Evolutionary conservation across 2,888 invertebrate genomes (phyloP).

Genomic region (Dorcus hopei): DNA sequence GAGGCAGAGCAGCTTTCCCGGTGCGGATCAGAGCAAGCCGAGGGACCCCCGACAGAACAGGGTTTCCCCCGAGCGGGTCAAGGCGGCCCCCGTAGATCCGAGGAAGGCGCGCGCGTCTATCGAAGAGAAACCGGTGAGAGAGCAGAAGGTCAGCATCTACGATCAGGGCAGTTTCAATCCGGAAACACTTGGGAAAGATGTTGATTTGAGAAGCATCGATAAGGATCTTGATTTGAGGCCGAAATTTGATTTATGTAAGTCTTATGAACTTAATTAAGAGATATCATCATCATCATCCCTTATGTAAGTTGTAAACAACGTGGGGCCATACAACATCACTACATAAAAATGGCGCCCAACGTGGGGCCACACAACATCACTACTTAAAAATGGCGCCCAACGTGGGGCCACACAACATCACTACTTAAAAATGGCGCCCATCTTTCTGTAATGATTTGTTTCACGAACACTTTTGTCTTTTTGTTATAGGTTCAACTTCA

Average conservation of each 20-base stretch:
- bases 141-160: conserved; percentile 56
- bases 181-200: conserved; percentile 53
- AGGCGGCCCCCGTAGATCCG: conserved; percentile 25
- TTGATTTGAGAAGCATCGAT: conserved; percentile 49
- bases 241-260: neutral
- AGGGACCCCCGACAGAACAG: conserved; percentile 24
- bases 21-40: conserved; percentile 3
- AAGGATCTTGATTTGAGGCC: conserved; percentile 55
- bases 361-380: too few relatives aligned
- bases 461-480: too few relatives aligned
- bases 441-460: too few relatives aligned
- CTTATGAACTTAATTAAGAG: too few relatives aligned
- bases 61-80: conserved; percentile 4
- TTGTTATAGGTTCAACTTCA: conserved; percentile 13
- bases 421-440: too few relatives aligned
- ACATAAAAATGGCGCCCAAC: too few relatives aligned
- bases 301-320: too few relatives aligned
- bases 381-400: too few relatives aligned
- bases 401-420: too few relatives aligned
- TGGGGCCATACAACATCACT: too few relatives aligned
- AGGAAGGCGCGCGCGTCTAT: conserved; percentile 31
- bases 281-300: too few relatives aligned
- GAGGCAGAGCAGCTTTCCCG: conserved; percentile 24
- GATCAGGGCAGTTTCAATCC: conserved; percentile 59
- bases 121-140: conserved; percentile 31